These are phyloP conservation scores for Pomacea canaliculata DNA, from an alignment of 2,888 invertebrate species.

Conservation along the genomic window DNA sequence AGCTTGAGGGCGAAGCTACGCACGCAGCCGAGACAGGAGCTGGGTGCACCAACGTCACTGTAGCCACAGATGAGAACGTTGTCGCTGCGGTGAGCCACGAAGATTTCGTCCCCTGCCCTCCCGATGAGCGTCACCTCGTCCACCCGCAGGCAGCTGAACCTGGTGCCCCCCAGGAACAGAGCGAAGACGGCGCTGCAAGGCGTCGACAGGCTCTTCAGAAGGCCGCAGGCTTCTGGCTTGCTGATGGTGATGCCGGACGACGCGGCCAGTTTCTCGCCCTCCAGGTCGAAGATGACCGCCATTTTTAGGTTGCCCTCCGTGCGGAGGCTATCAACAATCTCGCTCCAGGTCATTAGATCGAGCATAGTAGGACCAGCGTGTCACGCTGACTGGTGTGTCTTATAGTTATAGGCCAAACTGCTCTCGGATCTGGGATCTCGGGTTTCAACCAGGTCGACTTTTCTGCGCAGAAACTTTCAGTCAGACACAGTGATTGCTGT, in stretches of 20 bases:
- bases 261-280: slow-evolving; percentile 34
- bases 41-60: slow-evolving; percentile 8
- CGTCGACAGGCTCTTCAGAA: slow-evolving; percentile 26
- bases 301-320: slow-evolving; percentile 36
- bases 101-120: slow-evolving; percentile 23
- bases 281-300: slow-evolving; percentile 39
- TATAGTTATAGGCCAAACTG: no score
- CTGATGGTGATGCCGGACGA: slow-evolving; percentile 29
- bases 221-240: slow-evolving; percentile 22
- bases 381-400: background rate
- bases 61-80: slow-evolving; percentile 36
- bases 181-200: slow-evolving; percentile 28
- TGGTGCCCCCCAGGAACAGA: slow-evolving; percentile 30
- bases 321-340: slow-evolving; percentile 38
- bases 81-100: slow-evolving; percentile 32
- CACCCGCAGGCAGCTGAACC: slow-evolving; percentile 34
- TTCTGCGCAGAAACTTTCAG: no score
- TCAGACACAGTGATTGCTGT: no score
- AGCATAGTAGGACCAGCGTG: slow-evolving; percentile 32
- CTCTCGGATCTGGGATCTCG: no score
- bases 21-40: slow-evolving; percentile 35
- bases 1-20: slow-evolving; percentile 34
- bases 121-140: slow-evolving; percentile 37
- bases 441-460: no score
- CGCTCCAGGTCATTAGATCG: slow-evolving; percentile 42